Evolutionary conservation across 2,113 vertebrate species (phyloP), one percentile per base, ranked within the genome.

Genomic region (Rissa tridactyla): DNA sequence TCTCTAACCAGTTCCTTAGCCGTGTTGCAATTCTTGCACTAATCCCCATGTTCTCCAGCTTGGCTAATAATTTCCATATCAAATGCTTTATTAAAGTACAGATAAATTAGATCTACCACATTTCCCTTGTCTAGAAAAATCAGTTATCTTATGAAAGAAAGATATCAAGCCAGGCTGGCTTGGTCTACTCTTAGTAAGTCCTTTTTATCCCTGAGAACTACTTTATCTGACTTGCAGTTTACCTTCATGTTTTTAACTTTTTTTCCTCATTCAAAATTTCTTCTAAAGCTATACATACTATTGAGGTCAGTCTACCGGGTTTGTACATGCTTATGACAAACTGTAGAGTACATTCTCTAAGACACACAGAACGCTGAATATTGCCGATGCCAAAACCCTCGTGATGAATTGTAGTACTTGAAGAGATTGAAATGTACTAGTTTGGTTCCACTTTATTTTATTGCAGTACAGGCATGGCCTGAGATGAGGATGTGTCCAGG

Each of bases 1-100:
- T 87, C 40, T 88, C 94, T 94, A 95, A 88, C 84, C 40, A n/a
- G 40, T 79, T 96, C 84, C 40, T 88, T 65, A 69, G 78, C 19
- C 25, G n/a, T 2, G 1, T 22, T 76, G 34, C 49, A 80, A 30
- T 77, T 90, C 66, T 94, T 80, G 17, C 8, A 38, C 19, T 92
- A 70, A 73, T 86, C 38, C 38, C 21, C 4, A 7, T 25, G 9
- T 52, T 88, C 30, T 72, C 15, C 40, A 89, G 19, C 17, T 69
- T 82, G 46, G 44, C 11, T 61, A 49, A 75, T 78, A 82, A 79
- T 76, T 94, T 87, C 70, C 52, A 8, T 70, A 91, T 60, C 64
- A 86, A 75, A 84, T 68, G 10, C 13, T 90, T 75, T 71, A 83
- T 6, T 87, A 81, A 87, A 71, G 32, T 64, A 58, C 7, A 42